These are phyloP conservation scores for Sparus aurata DNA, from an alignment of 2,797 vertebrate species.

Conservation along the genomic window DNA sequence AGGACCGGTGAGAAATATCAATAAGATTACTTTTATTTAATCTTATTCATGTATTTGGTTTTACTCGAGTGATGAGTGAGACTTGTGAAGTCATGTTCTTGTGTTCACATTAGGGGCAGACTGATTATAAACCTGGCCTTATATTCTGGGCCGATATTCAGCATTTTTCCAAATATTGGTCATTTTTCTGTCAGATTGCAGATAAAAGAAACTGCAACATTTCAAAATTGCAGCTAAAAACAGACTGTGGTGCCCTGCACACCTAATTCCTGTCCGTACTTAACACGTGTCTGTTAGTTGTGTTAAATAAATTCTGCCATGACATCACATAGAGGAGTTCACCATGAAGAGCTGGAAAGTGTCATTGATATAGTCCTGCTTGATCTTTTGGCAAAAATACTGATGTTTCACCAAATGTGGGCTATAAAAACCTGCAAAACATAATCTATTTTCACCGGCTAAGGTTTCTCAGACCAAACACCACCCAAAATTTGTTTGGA, in stretches of 20 bases:
- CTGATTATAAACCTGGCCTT: too few relatives aligned
- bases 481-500: conserved; percentile 66
- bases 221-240: neutral
- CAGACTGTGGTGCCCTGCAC: neutral
- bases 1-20: too few relatives aligned
- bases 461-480: conserved; percentile 44
- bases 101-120: too few relatives aligned
- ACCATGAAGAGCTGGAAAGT: conserved; percentile 45
- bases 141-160: too few relatives aligned
- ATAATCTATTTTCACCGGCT: conserved; percentile 50
- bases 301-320: conserved; percentile 39
- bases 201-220: neutral
- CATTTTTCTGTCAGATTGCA: too few relatives aligned
- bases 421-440: conserved; percentile 57
- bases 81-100: too few relatives aligned
- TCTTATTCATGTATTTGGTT: too few relatives aligned
- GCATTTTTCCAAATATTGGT: too few relatives aligned
- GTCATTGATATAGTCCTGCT: conserved; percentile 40
- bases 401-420: conserved; percentile 43
- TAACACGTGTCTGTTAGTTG: conserved; percentile 7
- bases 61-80: too few relatives aligned
- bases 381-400: conserved; percentile 41
- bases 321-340: conserved; percentile 56
- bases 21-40: too few relatives aligned
- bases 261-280: neutral